A percentile compares a stretch with the other conserved stretches of the same genome.
Conservation (phyloP, 2,888 invertebrate genomes). For the Oxytorus armatus region DNA sequence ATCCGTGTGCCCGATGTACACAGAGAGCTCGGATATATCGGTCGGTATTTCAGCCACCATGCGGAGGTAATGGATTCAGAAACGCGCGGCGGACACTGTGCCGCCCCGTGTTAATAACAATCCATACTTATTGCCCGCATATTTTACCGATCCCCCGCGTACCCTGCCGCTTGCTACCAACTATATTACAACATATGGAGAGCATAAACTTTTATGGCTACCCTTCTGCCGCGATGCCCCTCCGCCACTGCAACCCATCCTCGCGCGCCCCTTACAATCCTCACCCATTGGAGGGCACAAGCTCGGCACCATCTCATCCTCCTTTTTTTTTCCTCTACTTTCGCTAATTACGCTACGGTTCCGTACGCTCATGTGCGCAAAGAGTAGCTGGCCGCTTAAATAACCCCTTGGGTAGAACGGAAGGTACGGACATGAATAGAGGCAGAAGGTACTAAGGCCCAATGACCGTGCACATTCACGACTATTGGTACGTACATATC, state of each 20-base stretch:
- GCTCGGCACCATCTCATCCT: constrained; percentile 63
- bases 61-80: constrained; percentile 85
- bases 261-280: constrained; percentile 68
- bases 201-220: constrained; percentile 85
- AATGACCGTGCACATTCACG: constrained; percentile 52
- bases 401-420: constrained; percentile 57
- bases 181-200: constrained; percentile 85
- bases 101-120: constrained; percentile 85
- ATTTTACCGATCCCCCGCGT: constrained; percentile 84
- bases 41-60: constrained; percentile 85
- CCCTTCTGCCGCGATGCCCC: constrained; percentile 80
- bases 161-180: constrained; percentile 74
- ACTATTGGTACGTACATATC: constrained; percentile 58
- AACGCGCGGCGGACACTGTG: constrained; percentile 84
- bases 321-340: constrained; percentile 72
- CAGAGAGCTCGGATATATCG: constrained; percentile 83
- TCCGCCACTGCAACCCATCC: constrained; percentile 62
- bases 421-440: constrained; percentile 51
- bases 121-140: constrained; percentile 85
- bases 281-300: constrained; percentile 71
- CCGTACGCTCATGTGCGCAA: constrained; percentile 46
- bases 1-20: constrained; percentile 78
- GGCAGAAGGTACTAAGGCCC: constrained; percentile 50
- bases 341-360: constrained; percentile 72
- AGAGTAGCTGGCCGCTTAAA: constrained; percentile 63